Conservation (phyloP, 2,797 vertebrate species). For the Hoplostethus atlanticus region DNA sequence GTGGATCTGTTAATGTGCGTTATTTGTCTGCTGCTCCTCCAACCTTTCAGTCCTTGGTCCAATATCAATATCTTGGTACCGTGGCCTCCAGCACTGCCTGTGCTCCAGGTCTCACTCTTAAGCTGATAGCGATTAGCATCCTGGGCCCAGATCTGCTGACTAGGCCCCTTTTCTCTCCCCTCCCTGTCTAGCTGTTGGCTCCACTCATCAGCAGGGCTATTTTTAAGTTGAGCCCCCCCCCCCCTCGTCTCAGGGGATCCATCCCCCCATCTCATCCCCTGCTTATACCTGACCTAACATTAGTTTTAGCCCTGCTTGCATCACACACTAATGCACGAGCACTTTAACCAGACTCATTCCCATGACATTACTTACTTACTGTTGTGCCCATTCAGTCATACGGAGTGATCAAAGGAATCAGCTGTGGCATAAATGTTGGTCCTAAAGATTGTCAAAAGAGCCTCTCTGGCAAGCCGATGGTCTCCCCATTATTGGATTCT, state of each 20-base stretch:
- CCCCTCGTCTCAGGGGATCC: conserved; percentile 49
- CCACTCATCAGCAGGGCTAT: conserved; percentile 75
- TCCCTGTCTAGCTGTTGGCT: conserved; percentile 69
- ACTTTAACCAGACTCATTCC: conserved; percentile 37
- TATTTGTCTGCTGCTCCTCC: background rate
- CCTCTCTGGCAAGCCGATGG: no score
- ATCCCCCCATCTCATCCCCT: conserved; percentile 51
- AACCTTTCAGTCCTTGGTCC: conserved; percentile 22
- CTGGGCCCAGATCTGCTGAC: conserved; percentile 72
- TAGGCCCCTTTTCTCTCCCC: conserved; percentile 47
- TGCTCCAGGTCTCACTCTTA: conserved; percentile 60
- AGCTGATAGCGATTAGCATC: conserved; percentile 70
- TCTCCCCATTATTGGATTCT: conserved; percentile 12
- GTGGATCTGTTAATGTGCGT: background rate
- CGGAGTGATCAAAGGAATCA: conserved; percentile 17
- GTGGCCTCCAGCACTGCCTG: conserved; percentile 12
- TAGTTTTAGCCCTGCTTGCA: conserved; percentile 34
- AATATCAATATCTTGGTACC: conserved; percentile 28
- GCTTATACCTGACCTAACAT: conserved; percentile 56
- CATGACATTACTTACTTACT: conserved; percentile 13
- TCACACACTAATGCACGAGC: conserved; percentile 30
- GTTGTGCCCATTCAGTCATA: conserved; percentile 22
- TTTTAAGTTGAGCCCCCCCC: conserved; percentile 73
- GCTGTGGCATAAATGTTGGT: background rate
- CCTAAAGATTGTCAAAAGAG: no score